phyloP scores from a whole-genome alignment of 2,888 invertebrate species.

The Rhyacophila evoluta region DNA sequence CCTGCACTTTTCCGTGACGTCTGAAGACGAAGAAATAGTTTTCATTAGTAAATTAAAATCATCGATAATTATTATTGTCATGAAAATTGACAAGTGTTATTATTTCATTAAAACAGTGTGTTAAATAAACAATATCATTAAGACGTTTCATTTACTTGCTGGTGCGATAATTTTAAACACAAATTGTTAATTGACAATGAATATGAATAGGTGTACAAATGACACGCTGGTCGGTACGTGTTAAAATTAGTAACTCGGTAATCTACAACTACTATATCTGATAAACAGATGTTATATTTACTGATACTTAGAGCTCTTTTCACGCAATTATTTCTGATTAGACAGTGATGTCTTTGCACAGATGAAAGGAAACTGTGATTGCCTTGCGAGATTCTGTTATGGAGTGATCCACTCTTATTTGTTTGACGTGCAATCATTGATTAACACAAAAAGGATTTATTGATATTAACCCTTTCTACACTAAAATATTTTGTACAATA shows the following conservation, averaged over 20 bases:
- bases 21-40: too few relatives aligned
- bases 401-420: not conserved
- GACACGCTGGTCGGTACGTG: slow-evolving; percentile 43
- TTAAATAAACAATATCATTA: slow-evolving; percentile 21
- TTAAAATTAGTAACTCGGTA: slow-evolving; percentile 53
- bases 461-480: too few relatives aligned
- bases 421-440: not conserved
- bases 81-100: not conserved
- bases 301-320: slow-evolving; percentile 18
- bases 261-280: slow-evolving; percentile 31
- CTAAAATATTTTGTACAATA: too few relatives aligned
- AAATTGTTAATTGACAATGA: slow-evolving; percentile 54
- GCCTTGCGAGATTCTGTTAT: not conserved
- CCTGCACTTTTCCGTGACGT: too few relatives aligned
- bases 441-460: too few relatives aligned
- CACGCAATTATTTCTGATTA: slow-evolving; percentile 13
- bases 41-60: too few relatives aligned
- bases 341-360: not conserved
- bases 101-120: slow-evolving; percentile 6
- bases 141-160: not conserved
- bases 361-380: slow-evolving; percentile 7
- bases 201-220: slow-evolving; percentile 44
- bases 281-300: slow-evolving; percentile 4
- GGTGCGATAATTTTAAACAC: slow-evolving; percentile 48
- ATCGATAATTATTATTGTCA: not conserved